Evolutionary conservation across 1,140 invertebrate genomes (phyloP), one percentile per base, ranked within the genome.

Genomic region (Arctopsyche grandis): DNA sequence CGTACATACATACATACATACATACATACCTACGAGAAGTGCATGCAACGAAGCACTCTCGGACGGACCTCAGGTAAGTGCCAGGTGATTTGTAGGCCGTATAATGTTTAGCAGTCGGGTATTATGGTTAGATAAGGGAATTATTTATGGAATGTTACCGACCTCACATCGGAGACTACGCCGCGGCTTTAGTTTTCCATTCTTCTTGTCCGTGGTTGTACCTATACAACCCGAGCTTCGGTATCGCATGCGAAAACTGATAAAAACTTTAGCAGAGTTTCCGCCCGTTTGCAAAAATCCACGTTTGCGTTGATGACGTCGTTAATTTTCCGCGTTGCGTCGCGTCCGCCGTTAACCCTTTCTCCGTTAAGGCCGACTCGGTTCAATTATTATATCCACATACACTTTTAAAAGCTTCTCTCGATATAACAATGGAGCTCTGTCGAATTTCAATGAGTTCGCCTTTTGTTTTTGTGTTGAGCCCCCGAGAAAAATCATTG

Each of bases 71-170:
- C 26, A 38, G 29, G 56, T 76, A 63, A 76, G 74, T 76, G 74
- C 43, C 5, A 3, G 46, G 74, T 76, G 74, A 76, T 76, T 76
- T 76, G 74, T 76, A 63, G 74, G 74, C 46, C 46, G 56, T 63
- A 76, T 76, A 76, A 76, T 76, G 74, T 76, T 76, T 63, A 76
- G 74, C 74, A 71, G 74, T 76, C 74, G 44, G 74, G 56, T 76
- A 76, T 76, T 76, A 63, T 76, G 43, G 74, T 52, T 52, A 76
- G 74, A 76, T 76, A 76, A 76, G 74, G 74, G 74, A 76, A 76
- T 76, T 76, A 76, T 76, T 76, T 76, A 76, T 76, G 74, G 74
- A 76, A 76, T 76, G 74, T 76, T 76, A 43, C 56, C 74, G 74
- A 76, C 74, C 56, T 29, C 24, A 63, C 56, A 29, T 58, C 46